Base-by-base conservation (phyloP, 2,888 invertebrate species). In the Parasteatoda lunata region DNA sequence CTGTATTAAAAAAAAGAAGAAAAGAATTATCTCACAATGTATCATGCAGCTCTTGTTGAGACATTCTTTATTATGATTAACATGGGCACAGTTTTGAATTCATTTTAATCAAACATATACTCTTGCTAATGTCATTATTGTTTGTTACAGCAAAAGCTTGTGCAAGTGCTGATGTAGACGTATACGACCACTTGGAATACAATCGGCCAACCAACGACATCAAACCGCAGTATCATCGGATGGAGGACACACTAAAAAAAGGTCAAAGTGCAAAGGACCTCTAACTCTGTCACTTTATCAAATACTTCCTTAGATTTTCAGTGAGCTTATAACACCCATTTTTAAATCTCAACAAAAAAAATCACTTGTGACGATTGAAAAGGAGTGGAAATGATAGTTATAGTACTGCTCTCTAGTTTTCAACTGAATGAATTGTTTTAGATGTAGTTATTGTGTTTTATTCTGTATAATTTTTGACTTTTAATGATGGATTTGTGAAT, bases 131-230 rank as follows among this genome's bases (percentile, higher is more conserved):
- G 30, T 0, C 7, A 73, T 11, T 73, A 4, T 51, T 52, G 65
- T 65, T 48, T 9, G n/a, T n/a, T 11, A 71, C 45, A 77, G 65
- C 66, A 11, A 75, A 69, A 77, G 49, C 54, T 66, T 48, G 45
- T 48, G 75, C 69, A 70, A 71, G 77, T 65, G 84, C 54, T 13
- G 80, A 82, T 70, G 65, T 64, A 9, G 87, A 77, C 72, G 82
- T 77, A 47, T 89, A 89, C 75, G 89, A 89, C 72, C 88, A 88
- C 13, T 72, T 89, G 9, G 83, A 89, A 30, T 88, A 89, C 49
- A 84, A 89, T 72, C 81, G 88, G 70, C 89, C 89, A 45, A 78
- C 83, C 15, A 88, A 80, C 66, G 81, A 84, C 30, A 87, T 88
- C 13, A 88, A 88, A 51, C 88, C 87, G n/a, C 86, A 89, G 49